Base-by-base conservation (phyloP, 1,140 invertebrate genomes). In the Zelostemma sp. region DNA sequence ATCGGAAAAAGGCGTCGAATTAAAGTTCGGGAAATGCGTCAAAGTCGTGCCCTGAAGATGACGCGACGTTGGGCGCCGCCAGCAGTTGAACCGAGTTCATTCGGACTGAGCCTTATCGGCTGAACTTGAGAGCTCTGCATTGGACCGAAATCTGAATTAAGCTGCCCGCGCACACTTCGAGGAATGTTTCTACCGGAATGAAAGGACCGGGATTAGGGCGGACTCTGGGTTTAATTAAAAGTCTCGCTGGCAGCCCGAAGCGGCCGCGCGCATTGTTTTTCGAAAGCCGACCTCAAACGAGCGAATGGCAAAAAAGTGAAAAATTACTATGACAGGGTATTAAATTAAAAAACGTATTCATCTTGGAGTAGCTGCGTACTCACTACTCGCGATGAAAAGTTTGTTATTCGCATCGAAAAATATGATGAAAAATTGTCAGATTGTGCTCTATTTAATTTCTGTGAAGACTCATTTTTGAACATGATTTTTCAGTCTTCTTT, bases 181-280 rank as follows among this genome's bases (percentile, higher is more conserved):
- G 62, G 33, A 59, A 65, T 65, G 62, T 58, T 65, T 31, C 48
- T 65, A 12, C 51, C 31, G 31, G 55, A 58, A 65, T 65, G 62
- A 65, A 65, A 65, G 55, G 49, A 65, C 55, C 40, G 55, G 58
- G 62, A 65, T 65, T 65, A 65, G 55, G 62, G 61, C 61, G 47
- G 47, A 58, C 58, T 65, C 62, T 54, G 54, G 55, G 62, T 65
- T 65, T 65, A 65, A 65, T 65, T 65, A 65, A 65, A 65, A 65
- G 62, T 65, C 62, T 50, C 41, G 58, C 62, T 41, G 33, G 35
- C 21, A 35, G 18, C 60, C 21, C 53, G 51, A 48, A 49, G 53
- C 51, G 55, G 9, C 48, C 31, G 41, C 33, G 19, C 33, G 19
- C 54, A 63, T 63, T 63, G 60, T 63, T 55, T 61, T 60, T 63